phyloP scores from a whole-genome alignment of 2,797 vertebrate species.

The Pygocentrus nattereri region DNA sequence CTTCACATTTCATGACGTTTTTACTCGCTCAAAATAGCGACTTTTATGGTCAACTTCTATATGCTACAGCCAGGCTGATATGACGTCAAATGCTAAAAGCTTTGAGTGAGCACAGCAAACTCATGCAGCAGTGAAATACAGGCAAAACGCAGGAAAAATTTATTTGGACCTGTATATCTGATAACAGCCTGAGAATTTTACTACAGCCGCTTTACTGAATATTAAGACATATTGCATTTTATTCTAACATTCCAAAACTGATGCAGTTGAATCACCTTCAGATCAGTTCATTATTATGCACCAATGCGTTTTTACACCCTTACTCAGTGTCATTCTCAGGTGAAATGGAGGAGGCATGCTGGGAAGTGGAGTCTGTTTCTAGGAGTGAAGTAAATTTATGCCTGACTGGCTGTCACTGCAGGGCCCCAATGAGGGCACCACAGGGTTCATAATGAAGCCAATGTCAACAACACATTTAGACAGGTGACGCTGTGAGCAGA shows the following conservation, averaged over 20 bases:
- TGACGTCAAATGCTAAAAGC: too few relatives aligned
- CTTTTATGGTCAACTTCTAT: too few relatives aligned
- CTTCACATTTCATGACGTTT: too few relatives aligned
- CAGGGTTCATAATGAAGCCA: slow-evolving; percentile 16
- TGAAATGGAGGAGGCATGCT: slow-evolving; percentile 19
- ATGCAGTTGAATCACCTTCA: neutral
- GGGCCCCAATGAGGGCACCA: neutral
- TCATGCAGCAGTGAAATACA: too few relatives aligned
- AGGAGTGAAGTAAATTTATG: slow-evolving; percentile 1
- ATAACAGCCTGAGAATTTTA: neutral
- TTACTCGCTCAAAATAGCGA: too few relatives aligned
- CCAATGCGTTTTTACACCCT: neutral
- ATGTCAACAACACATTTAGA: slow-evolving; percentile 4
- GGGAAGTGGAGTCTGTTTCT: slow-evolving; percentile 4
- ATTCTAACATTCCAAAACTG: neutral
- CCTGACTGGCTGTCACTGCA: slow-evolving; percentile 7
- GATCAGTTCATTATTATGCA: neutral
- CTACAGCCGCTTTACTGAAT: neutral
- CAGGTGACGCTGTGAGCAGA: slow-evolving; percentile 8
- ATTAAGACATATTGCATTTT: neutral
- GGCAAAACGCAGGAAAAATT: too few relatives aligned
- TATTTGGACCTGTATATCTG: too few relatives aligned
- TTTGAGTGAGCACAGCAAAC: too few relatives aligned
- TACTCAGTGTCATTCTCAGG: neutral
- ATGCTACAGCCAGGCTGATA: too few relatives aligned